Conservation (phyloP, 2,888 invertebrate genomes). For the Pristionchus maxplancki region DNA sequence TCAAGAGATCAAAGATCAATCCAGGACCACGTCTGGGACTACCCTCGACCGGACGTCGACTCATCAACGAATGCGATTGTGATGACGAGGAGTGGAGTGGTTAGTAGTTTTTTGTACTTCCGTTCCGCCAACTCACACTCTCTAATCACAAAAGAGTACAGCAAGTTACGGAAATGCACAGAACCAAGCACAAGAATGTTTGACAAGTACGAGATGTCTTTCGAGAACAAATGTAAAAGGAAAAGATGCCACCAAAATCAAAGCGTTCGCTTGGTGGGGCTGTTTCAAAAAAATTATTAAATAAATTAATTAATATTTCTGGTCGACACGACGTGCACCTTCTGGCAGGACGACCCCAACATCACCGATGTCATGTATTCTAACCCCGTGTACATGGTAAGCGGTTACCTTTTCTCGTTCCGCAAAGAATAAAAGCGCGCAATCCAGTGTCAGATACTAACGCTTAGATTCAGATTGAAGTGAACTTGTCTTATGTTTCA, state of each 20-base stretch:
- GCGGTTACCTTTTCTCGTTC: too few species aligned
- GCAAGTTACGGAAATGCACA: not conserved
- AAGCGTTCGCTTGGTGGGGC: too few species aligned
- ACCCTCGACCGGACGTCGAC: not conserved
- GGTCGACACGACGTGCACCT: conserved; percentile 16
- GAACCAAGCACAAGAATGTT: too few species aligned
- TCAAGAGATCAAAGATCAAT: conserved; percentile 12
- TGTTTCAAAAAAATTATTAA: too few species aligned
- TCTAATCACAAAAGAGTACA: not conserved
- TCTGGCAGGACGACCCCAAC: conserved; percentile 45
- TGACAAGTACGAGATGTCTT: too few species aligned
- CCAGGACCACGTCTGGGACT: conserved; percentile 4
- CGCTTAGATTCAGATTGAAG: too few species aligned
- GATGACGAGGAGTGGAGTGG: not conserved
- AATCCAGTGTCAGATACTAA: too few species aligned
- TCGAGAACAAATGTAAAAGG: too few species aligned
- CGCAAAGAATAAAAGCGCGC: too few species aligned
- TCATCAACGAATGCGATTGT: not conserved
- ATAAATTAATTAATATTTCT: too few species aligned
- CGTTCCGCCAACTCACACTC: not conserved
- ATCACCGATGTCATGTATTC: conserved; percentile 48
- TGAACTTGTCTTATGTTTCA: too few species aligned
- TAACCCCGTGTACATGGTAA: conserved; percentile 43
- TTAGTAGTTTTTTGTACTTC: not conserved
- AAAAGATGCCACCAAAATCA: too few species aligned